These are phyloP conservation scores for Harpagus bidentatus DNA, from an alignment of 2,113 vertebrate genomes.

Conservation along the genomic window DNA sequence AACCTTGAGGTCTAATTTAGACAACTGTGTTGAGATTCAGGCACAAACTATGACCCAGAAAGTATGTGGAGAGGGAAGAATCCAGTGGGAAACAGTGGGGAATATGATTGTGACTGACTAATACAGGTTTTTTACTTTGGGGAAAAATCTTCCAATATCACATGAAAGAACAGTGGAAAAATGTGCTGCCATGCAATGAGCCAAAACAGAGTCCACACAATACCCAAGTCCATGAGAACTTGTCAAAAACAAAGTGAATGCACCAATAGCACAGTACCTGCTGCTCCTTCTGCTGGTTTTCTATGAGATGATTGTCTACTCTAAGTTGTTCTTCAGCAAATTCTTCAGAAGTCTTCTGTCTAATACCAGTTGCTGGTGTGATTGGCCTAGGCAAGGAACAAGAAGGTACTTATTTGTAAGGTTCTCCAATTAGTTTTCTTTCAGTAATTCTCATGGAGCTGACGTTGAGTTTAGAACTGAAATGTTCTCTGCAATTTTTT, in stretches of 20 bases:
- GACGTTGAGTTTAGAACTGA: not conserved
- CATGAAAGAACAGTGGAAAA: not conserved
- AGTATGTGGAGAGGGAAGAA: not conserved
- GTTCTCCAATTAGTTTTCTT: not conserved
- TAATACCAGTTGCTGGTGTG: slow-evolving; percentile 11
- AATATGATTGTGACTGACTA: not conserved
- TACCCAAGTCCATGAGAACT: not conserved
- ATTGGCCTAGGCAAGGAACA: slow-evolving; percentile 39
- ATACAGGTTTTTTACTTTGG: not conserved
- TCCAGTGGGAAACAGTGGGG: not conserved
- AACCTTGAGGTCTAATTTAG: not conserved
- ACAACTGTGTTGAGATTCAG: not conserved
- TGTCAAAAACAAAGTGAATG: not conserved
- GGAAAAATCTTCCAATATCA: not conserved
- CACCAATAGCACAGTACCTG: slow-evolving; percentile 7
- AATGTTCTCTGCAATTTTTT: not conserved
- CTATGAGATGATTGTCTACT: not conserved
- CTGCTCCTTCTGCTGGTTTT: not conserved
- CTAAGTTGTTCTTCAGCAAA: slow-evolving; percentile 54
- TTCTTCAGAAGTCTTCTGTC: slow-evolving; percentile 57
- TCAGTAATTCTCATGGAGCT: not conserved
- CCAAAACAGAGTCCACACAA: not conserved
- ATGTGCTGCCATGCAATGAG: not conserved
- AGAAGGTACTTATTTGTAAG: not conserved
- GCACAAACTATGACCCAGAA: not conserved